Evolutionary conservation across 2,113 vertebrate genomes (phyloP).

Genomic region (Bos taurus): ARS-UCD2.0 NC_037338.1:26212001-26212500

Average conservation of each 20-base stretch:
- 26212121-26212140: neutral
- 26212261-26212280: neutral
- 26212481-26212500: neutral
- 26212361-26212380: neutral
- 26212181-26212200: neutral
- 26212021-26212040: neutral
- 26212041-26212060: neutral
- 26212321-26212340: neutral
- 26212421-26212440: neutral
- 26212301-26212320: neutral
- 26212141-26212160: neutral
- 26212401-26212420: neutral
- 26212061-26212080: neutral
- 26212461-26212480: neutral
- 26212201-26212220: neutral
- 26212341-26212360: neutral
- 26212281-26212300: neutral
- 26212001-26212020: neutral
- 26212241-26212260: neutral
- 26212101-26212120: neutral
- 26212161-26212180: neutral
- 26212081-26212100: neutral
- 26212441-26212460: neutral
- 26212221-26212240: neutral
- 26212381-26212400: neutral